phyloP scores from a whole-genome alignment of 1,140 invertebrate species.

The Gonioctena quinquepunctata region DNA sequence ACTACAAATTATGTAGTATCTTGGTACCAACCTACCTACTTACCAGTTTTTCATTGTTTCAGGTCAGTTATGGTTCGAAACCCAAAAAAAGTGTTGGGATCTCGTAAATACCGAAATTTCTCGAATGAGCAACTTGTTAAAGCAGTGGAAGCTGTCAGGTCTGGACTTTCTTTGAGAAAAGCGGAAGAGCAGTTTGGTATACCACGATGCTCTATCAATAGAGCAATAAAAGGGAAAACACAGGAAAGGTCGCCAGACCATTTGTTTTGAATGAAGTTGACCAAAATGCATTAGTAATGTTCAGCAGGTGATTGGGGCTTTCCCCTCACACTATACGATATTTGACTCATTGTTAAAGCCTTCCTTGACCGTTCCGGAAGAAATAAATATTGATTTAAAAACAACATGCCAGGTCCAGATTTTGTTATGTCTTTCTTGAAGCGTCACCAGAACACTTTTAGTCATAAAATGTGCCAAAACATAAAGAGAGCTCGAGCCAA shows the following conservation, averaged over 20 bases:
- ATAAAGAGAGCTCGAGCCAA: conserved; percentile 5
- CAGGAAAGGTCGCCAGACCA: background rate
- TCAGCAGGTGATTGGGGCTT: background rate
- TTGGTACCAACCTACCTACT: background rate
- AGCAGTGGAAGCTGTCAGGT: background rate
- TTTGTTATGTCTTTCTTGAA: conserved; percentile 15
- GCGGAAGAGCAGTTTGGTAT: background rate
- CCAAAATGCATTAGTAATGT: background rate
- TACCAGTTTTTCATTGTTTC: background rate
- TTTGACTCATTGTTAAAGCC: background rate
- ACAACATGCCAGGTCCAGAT: conserved; percentile 9
- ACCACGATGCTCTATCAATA: background rate
- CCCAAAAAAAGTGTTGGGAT: background rate
- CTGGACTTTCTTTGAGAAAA: background rate
- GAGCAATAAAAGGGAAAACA: background rate
- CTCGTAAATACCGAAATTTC: background rate
- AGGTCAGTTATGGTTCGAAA: background rate
- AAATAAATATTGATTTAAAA: conserved; percentile 7
- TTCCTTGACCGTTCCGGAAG: conserved; percentile 2
- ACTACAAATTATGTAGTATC: background rate
- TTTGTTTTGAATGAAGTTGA: background rate
- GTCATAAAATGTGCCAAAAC: background rate
- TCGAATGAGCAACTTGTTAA: background rate
- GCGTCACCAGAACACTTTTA: conserved; percentile 7
- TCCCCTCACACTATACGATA: background rate